phyloP scores from a whole-genome alignment of 2,888 invertebrate species.

The Hoplodrina ambigua region DNA sequence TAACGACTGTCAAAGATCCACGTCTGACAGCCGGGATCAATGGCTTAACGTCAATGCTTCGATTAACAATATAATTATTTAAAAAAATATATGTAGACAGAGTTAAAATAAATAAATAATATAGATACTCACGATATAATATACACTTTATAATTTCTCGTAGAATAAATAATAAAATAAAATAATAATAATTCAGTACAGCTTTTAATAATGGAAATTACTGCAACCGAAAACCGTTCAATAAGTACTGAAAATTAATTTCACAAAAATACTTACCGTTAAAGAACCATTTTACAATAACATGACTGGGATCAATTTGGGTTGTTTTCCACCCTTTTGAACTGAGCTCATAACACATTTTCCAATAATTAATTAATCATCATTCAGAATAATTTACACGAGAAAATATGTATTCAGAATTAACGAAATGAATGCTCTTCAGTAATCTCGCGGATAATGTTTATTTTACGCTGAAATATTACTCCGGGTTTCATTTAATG shows the following conservation, averaged over 20 bases:
- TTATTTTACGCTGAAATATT: not conserved
- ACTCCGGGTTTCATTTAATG: not conserved
- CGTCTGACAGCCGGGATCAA: too few relatives aligned
- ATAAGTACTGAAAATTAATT: conserved; percentile 1
- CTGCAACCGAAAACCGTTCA: not conserved
- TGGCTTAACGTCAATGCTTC: too few relatives aligned
- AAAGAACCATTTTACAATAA: conserved; percentile 8
- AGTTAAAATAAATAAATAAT: too few relatives aligned
- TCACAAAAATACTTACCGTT: not conserved
- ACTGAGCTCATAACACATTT: conserved; percentile 11
- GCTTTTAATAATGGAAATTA: not conserved
- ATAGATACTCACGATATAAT: too few relatives aligned
- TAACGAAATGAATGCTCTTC: conserved; percentile 8
- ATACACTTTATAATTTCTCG: too few relatives aligned
- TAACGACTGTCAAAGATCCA: too few relatives aligned
- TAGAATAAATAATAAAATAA: too few relatives aligned
- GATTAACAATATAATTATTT: too few relatives aligned
- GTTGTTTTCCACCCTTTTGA: conserved; percentile 26
- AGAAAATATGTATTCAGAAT: conserved; percentile 3
- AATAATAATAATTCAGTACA: too few relatives aligned
- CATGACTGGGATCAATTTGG: not conserved
- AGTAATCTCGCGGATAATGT: not conserved
- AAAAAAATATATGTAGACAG: too few relatives aligned
- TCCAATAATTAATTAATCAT: conserved; percentile 6
- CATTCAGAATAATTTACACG: not conserved